A percentile compares a stretch with the other conserved stretches of the same genome.
These are phyloP conservation scores for Indicator indicator DNA, from an alignment of 2,113 vertebrate species.

Conservation along the genomic window DNA sequence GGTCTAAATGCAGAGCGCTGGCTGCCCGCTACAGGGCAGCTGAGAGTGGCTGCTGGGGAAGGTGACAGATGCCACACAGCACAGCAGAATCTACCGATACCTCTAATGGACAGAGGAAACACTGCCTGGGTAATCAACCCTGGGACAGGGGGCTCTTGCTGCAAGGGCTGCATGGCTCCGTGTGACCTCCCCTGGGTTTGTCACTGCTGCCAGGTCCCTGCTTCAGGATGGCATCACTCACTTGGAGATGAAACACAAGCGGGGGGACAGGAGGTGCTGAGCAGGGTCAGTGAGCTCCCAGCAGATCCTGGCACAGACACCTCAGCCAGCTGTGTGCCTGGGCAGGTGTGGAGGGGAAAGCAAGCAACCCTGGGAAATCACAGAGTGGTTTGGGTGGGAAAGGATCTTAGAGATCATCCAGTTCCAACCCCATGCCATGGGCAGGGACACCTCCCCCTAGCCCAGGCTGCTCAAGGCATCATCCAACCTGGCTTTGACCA, in stretches of 20 bases:
- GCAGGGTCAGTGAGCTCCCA: rapidly evolving
- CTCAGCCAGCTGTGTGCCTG: background rate
- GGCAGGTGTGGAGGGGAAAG: background rate
- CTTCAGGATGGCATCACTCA: rapidly evolving
- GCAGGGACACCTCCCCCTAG: too few relatives aligned
- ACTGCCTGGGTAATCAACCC: background rate
- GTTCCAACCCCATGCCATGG: too few relatives aligned
- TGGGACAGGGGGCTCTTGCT: background rate
- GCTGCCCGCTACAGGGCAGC: background rate
- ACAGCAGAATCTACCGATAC: rapidly evolving
- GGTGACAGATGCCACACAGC: background rate
- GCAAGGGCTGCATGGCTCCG: background rate
- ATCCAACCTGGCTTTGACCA: too few relatives aligned
- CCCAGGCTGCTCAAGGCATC: too few relatives aligned
- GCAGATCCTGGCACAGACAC: rapidly evolving
- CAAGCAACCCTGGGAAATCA: background rate
- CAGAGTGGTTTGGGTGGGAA: too few relatives aligned
- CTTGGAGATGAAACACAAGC: rapidly evolving
- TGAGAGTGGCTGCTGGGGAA: background rate
- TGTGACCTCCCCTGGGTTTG: background rate
- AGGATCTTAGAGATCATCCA: too few relatives aligned
- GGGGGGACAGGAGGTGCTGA: background rate
- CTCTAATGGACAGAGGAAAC: background rate
- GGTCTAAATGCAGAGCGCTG: background rate
- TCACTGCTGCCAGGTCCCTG: background rate